phyloP scores from a whole-genome alignment of 2,888 invertebrate genomes.

The Zonitis immaculata region DNA sequence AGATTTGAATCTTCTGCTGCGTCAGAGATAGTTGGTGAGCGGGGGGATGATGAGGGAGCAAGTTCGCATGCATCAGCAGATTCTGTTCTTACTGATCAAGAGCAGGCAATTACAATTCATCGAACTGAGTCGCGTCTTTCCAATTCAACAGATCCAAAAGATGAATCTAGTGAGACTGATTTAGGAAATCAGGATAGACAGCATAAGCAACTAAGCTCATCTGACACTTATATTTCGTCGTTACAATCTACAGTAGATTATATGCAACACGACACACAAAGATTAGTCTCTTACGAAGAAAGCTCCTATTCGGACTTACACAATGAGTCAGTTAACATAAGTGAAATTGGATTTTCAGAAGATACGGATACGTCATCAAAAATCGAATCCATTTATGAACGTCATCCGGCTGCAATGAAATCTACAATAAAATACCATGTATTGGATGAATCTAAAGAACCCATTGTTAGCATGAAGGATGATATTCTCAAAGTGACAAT shows the following conservation, averaged over 20 bases:
- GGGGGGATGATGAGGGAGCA: not conserved
- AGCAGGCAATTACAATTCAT: no score
- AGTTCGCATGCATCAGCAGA: no score
- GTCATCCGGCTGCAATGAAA: not conserved
- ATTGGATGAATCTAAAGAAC: conserved; percentile 24
- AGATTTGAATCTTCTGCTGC: not conserved
- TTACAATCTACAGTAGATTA: no score
- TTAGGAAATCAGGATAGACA: no score
- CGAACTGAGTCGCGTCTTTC: not conserved
- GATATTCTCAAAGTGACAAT: conserved; percentile 47
- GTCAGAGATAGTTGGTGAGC: not conserved
- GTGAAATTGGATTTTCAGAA: conserved; percentile 39
- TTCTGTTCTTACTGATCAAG: no score
- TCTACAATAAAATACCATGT: conserved; percentile 5
- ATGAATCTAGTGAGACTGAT: not conserved
- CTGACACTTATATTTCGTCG: no score
- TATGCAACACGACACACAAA: not conserved
- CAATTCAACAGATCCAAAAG: not conserved
- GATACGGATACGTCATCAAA: conserved; percentile 40
- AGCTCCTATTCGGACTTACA: conserved; percentile 26
- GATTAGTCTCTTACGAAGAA: conserved; percentile 26
- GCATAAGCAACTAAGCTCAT: no score
- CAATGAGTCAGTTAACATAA: conserved; percentile 37
- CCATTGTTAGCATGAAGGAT: conserved; percentile 48
- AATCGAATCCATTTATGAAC: conserved; percentile 24